Base-by-base conservation (phyloP, 2,888 invertebrate genomes). In the Linnaemya vulpina region DNA sequence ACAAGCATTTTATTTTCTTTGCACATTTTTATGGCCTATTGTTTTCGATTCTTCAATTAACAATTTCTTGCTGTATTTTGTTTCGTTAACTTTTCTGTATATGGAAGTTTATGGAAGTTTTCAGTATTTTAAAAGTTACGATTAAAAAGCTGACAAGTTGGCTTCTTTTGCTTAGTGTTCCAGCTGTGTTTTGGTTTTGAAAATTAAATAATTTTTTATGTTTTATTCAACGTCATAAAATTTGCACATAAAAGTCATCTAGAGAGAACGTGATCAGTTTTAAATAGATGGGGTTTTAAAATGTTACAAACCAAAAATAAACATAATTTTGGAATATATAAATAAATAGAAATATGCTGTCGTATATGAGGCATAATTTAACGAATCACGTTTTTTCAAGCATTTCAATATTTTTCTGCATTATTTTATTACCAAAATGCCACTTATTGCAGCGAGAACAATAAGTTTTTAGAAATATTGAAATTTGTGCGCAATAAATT, bases 181-280 rank as follows among this genome's bases (percentile, higher is more conserved):
- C 62, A 62, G 73, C 67, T 71, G 65, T 77, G 71, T 51, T 76
- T 77, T 46, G 63, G 8, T 55, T 67, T 78, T 68, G 38, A 70
- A 78, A 74, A 55, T 0, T 20, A 65, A 46, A 65, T 55, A 58
- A 43, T 35, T 20, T 71, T 30, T 49, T 43, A 73, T 71, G 35
- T 62, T 51, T 15, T 53, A 25, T 22, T 17, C 49, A 73, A 40
- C 30, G 35, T 53, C 4, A 30, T 53, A 46, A 71, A 73, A 81
- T 43, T 75, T 81, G 65, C 70, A 62, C 17, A 58, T 51, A 53
- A 71, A 71, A 62, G 35, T 30, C 13, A 63, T 51, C 7, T 30
- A 10, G 15, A 80, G 15, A 80, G 68, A 82, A 83, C 71, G 82
- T 83, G 82, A 60, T n/a, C 40, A 25, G 60, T 49, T 68, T 83